phyloP scores from a whole-genome alignment of 2,797 vertebrate species.

The Chiloscyllium punctatum region DNA sequence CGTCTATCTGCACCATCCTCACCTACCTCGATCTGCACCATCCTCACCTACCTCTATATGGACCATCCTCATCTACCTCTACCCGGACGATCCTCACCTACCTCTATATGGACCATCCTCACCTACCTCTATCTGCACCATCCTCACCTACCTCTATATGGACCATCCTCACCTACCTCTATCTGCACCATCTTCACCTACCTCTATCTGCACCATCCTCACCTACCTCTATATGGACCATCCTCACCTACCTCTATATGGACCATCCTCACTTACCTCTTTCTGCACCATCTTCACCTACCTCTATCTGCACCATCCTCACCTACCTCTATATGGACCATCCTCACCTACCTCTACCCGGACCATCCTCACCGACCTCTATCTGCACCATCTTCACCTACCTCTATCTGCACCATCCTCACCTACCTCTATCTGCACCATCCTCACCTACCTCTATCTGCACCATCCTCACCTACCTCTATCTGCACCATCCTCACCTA shows the following conservation, averaged over 20 bases:
- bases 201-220: background rate
- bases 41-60: background rate
- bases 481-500: no score
- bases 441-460: background rate
- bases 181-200: no score
- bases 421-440: background rate
- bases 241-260: background rate
- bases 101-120: background rate
- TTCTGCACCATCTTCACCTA: no score
- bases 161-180: background rate
- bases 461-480: background rate
- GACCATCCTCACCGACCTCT: background rate
- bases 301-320: background rate
- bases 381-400: no score
- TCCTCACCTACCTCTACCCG: background rate
- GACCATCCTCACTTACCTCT: background rate
- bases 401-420: background rate
- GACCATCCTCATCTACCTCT: background rate
- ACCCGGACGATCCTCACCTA: no score
- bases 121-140: background rate
- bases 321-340: background rate
- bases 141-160: background rate
- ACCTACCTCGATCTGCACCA: no score
- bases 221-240: background rate
- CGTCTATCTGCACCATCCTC: background rate